Conservation (phyloP, 2,888 invertebrate genomes). For the Volucella bombylans region DNA sequence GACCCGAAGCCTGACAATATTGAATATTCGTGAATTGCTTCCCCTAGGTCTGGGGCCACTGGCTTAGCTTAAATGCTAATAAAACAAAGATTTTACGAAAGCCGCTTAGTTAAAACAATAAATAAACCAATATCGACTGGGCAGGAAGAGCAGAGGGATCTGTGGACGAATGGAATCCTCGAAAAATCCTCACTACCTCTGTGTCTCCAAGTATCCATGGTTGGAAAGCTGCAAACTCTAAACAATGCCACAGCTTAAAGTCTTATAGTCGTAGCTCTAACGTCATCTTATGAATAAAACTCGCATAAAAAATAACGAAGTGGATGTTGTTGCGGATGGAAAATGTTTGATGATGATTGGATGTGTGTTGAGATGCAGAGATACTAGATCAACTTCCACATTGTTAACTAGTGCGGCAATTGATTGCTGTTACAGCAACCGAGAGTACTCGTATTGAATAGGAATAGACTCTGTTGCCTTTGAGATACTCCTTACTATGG, state of each 20-base stretch:
- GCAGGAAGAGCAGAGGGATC: too few species aligned
- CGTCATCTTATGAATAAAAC: constrained; percentile 67
- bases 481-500: too few species aligned
- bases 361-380: constrained; percentile 67
- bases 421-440: constrained; percentile 62
- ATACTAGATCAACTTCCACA: constrained; percentile 74
- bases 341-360: constrained; percentile 74
- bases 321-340: constrained; percentile 62
- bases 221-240: constrained; percentile 1
- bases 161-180: constrained; percentile 16
- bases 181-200: constrained; percentile 29
- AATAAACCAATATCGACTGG: constrained; percentile 46
- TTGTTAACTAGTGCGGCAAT: constrained; percentile 73
- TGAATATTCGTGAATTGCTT: constrained; percentile 70
- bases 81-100: constrained; percentile 64
- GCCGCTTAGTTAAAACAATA: constrained; percentile 59
- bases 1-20: constrained; percentile 61
- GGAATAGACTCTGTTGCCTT: not conserved
- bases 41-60: not conserved
- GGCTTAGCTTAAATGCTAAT: constrained; percentile 63
- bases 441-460: not conserved
- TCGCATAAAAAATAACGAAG: constrained; percentile 74
- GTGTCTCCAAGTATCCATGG: not conserved
- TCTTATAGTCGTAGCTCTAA: not conserved
- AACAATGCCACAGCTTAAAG: constrained; percentile 44